Evolutionary conservation across 2,888 invertebrate species (phyloP).

Genomic region (Rhagium mordax): DNA sequence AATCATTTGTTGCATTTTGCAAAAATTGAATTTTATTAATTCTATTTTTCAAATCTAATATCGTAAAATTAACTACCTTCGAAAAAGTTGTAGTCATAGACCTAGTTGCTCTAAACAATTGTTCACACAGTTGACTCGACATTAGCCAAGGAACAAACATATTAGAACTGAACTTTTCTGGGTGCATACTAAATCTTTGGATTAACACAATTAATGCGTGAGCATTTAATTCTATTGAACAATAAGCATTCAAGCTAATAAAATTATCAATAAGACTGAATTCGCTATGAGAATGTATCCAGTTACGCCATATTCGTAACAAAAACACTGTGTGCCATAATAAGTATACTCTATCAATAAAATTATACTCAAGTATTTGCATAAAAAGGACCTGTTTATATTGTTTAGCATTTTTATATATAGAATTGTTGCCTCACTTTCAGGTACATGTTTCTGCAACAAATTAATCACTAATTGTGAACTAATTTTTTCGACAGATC

Average conservation of each 20-base stretch:
- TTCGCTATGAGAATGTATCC: not conserved
- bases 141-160: not conserved
- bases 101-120: not conserved
- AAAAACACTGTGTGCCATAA: not conserved
- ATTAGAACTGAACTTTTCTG: no score
- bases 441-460: slow-evolving; percentile 5
- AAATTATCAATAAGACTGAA: not conserved
- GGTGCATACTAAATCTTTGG: not conserved
- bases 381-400: not conserved
- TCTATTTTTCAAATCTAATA: not conserved
- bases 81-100: not conserved
- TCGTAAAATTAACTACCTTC: not conserved
- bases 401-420: not conserved
- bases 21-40: not conserved
- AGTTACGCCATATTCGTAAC: not conserved
- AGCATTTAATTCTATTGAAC: not conserved
- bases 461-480: slow-evolving; percentile 33
- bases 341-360: not conserved
- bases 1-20: no score
- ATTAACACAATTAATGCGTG: not conserved
- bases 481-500: slow-evolving; percentile 51
- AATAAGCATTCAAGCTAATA: not conserved
- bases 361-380: not conserved
- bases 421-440: not conserved
- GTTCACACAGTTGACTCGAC: not conserved